Conservation (phyloP, 2,888 invertebrate genomes). For the Tryphoninae sp. region DNA sequence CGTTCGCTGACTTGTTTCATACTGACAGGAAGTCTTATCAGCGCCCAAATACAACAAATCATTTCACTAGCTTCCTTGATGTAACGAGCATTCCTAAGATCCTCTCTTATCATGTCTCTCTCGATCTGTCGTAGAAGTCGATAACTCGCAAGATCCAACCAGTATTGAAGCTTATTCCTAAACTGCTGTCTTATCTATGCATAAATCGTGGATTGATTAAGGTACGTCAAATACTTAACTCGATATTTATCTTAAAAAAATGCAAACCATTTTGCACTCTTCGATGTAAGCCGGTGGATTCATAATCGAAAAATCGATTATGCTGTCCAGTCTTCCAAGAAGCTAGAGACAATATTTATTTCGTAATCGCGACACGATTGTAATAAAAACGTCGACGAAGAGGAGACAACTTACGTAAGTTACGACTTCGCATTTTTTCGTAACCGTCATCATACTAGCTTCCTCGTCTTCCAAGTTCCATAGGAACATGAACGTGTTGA, state of each 20-base stretch:
- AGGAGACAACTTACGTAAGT: conserved; percentile 80
- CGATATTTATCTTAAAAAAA: not conserved
- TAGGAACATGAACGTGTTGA: conserved; percentile 84
- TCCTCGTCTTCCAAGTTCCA: conserved; percentile 81
- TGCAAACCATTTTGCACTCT: conserved; percentile 82
- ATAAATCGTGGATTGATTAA: not conserved
- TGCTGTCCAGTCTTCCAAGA: conserved; percentile 82
- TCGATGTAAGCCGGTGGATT: conserved; percentile 78
- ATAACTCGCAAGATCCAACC: conserved; percentile 82
- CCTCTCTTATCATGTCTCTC: conserved; percentile 80
- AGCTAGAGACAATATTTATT: conserved; percentile 79
- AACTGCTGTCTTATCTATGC: conserved; percentile 80
- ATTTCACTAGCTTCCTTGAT: conserved; percentile 78
- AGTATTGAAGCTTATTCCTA: conserved; percentile 80
- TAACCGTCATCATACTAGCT: conserved; percentile 81
- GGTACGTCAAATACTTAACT: not conserved
- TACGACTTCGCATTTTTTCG: conserved; percentile 82
- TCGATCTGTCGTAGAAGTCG: conserved; percentile 82
- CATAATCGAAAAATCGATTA: conserved; percentile 81
- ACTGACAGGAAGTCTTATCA: conserved; percentile 80
- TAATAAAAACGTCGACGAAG: not conserved
- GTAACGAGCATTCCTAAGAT: conserved; percentile 81
- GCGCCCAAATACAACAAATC: conserved; percentile 81
- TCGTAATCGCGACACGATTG: not conserved
- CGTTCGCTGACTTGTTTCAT: conserved; percentile 73